Evolutionary conservation across 1,140 invertebrate genomes (phyloP).

Genomic region (Rhynchophorus ferrugineus): DNA sequence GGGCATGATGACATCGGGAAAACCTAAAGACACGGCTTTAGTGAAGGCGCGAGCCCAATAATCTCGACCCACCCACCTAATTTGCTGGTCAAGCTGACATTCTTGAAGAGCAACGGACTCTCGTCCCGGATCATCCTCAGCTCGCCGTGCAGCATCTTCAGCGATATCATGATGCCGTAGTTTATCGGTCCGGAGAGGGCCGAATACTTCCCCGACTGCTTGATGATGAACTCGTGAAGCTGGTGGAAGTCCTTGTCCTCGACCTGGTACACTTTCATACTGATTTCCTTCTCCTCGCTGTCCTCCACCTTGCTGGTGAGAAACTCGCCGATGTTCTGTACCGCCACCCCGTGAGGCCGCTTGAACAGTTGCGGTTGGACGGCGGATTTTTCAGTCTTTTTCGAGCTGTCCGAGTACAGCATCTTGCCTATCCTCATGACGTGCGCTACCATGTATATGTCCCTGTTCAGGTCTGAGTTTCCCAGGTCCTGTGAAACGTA

Average conservation of each 20-base stretch:
- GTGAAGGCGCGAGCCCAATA: not conserved
- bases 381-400: constrained; percentile 51
- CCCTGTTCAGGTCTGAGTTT: constrained; percentile 68
- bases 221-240: constrained; percentile 80
- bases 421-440: constrained; percentile 83
- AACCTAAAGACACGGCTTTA: constrained; percentile 47
- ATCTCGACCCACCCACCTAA: constrained; percentile 38
- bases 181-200: constrained; percentile 66
- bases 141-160: constrained; percentile 69
- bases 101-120: constrained; percentile 72
- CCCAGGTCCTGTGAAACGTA: constrained; percentile 58
- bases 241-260: constrained; percentile 90
- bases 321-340: constrained; percentile 58
- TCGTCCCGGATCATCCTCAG: constrained; percentile 64
- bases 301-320: constrained; percentile 54
- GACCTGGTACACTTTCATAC: constrained; percentile 55
- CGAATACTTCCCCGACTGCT: constrained; percentile 75
- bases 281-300: constrained; percentile 62
- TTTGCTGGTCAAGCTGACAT: constrained; percentile 77
- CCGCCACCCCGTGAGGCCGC: constrained; percentile 77
- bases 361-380: constrained; percentile 52
- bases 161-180: constrained; percentile 66
- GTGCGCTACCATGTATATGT: constrained; percentile 80
- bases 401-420: constrained; percentile 69
- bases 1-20: constrained; percentile 93